Evolutionary conservation across 2,888 invertebrate genomes (phyloP).

Genomic region (Acrocyrtus sp.): DNA sequence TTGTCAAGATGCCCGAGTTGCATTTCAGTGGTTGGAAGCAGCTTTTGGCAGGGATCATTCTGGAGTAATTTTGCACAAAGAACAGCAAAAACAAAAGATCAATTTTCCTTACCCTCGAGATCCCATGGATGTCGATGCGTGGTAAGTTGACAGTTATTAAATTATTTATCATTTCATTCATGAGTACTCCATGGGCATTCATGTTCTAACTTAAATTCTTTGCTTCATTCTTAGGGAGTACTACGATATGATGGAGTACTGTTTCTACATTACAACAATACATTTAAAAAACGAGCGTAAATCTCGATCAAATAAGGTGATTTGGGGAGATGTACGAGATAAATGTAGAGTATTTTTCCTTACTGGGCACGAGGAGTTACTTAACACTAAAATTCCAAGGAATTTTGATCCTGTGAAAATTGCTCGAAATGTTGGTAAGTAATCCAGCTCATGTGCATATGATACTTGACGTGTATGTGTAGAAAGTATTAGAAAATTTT

Average conservation of each 20-base stretch:
- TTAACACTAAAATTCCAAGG: slow-evolving; percentile 34
- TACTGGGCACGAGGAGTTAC: slow-evolving; percentile 49
- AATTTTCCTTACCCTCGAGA: slow-evolving; percentile 47
- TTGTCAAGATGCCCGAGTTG: slow-evolving; percentile 44
- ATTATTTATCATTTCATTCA: neutral
- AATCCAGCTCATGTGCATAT: neutral
- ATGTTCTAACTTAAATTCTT: neutral
- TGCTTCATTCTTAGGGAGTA: slow-evolving; percentile 50
- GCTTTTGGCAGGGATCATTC: slow-evolving; percentile 45
- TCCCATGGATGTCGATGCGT: slow-evolving; percentile 33
- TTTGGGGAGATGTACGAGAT: slow-evolving; percentile 58
- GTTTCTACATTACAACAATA: slow-evolving; percentile 50
- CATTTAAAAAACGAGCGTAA: slow-evolving; percentile 16
- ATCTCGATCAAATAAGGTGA: slow-evolving; percentile 30
- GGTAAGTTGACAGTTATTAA: slow-evolving; percentile 8
- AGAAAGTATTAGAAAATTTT: too few relatives aligned
- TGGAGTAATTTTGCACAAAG: slow-evolving; percentile 51
- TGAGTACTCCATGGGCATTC: neutral
- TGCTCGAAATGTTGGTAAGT: slow-evolving; percentile 53
- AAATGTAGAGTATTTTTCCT: slow-evolving; percentile 56
- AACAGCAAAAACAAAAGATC: slow-evolving; percentile 27
- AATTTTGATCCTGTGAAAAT: slow-evolving; percentile 54
- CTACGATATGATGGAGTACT: slow-evolving; percentile 57
- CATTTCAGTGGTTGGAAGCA: slow-evolving; percentile 55
- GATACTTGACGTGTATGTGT: neutral